phyloP scores from a whole-genome alignment of 2,888 invertebrate species.

The Dynastes grantii region DNA sequence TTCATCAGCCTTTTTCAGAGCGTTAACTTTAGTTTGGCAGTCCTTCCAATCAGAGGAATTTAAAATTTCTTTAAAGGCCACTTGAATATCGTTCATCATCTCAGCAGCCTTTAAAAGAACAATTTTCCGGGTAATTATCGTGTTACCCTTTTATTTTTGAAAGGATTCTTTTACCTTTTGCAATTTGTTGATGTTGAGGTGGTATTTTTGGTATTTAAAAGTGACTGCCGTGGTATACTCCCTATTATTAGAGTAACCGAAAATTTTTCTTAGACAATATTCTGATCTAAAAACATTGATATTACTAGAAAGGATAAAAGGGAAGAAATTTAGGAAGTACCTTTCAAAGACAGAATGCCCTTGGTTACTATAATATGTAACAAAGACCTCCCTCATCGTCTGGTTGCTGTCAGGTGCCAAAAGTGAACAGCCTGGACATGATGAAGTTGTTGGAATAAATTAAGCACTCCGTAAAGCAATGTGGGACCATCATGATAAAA shows the following conservation, averaged over 20 bases:
- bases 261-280: slow-evolving; percentile 67
- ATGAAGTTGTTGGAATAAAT: slow-evolving; percentile 65
- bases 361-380: slow-evolving; percentile 62
- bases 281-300: slow-evolving; percentile 61
- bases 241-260: slow-evolving; percentile 62
- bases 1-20: slow-evolving; percentile 71
- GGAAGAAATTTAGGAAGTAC: slow-evolving; percentile 50
- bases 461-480: slow-evolving; percentile 63
- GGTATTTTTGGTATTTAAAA: slow-evolving; percentile 64
- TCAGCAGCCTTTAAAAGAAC: slow-evolving; percentile 60
- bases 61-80: slow-evolving; percentile 70
- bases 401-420: slow-evolving; percentile 66
- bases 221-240: slow-evolving; percentile 67
- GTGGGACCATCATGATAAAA: slow-evolving; percentile 57
- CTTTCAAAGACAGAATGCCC: slow-evolving; percentile 59
- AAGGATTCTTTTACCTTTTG: slow-evolving; percentile 57
- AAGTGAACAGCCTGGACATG: slow-evolving; percentile 65
- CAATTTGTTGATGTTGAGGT: slow-evolving; percentile 65
- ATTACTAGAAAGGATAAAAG: no score
- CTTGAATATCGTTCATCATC: slow-evolving; percentile 70
- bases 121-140: not conserved
- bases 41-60: slow-evolving; percentile 73
- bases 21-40: slow-evolving; percentile 69
- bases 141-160: no score
- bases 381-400: slow-evolving; percentile 63